Evolutionary conservation across 2,888 invertebrate genomes (phyloP).

Genomic region (Vannuccia rotundouncinata): DNA sequence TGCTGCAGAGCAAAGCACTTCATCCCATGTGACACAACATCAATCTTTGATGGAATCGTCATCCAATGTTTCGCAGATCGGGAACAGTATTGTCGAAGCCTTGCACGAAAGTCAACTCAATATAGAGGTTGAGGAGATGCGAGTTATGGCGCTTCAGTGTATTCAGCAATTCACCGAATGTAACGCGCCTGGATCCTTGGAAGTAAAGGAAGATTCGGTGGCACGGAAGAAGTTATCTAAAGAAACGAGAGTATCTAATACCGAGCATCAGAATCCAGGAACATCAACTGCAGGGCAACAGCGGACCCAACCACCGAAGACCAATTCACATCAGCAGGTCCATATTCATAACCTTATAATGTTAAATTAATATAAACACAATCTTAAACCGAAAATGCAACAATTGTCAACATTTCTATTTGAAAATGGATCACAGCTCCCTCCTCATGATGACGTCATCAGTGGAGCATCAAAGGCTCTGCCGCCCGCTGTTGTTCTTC

Average conservation of each 20-base stretch:
- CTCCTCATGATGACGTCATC: neutral
- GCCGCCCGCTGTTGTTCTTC: neutral
- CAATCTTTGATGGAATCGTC: neutral
- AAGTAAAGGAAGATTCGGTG: no score
- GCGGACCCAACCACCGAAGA: no score
- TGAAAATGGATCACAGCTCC: neutral
- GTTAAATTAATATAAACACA: no score
- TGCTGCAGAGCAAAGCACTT: neutral
- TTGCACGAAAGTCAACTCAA: neutral
- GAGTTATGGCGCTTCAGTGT: constrained; percentile 59
- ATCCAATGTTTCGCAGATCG: neutral
- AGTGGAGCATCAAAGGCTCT: neutral
- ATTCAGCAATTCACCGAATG: neutral
- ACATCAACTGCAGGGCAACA: no score
- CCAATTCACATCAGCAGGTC: no score
- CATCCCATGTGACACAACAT: neutral
- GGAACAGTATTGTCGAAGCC: neutral
- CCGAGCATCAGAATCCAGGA: no score
- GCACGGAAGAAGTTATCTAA: no score
- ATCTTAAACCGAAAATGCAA: no score
- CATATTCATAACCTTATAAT: no score
- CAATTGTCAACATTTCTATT: no score
- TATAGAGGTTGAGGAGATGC: constrained; percentile 61
- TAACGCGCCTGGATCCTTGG: neutral
- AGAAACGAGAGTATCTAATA: no score